Percentiles rank a stretch among this genome's conserved stretches.
phyloP scores from a whole-genome alignment of 2,888 invertebrate species.

The Cataglyphis albicans region DNA sequence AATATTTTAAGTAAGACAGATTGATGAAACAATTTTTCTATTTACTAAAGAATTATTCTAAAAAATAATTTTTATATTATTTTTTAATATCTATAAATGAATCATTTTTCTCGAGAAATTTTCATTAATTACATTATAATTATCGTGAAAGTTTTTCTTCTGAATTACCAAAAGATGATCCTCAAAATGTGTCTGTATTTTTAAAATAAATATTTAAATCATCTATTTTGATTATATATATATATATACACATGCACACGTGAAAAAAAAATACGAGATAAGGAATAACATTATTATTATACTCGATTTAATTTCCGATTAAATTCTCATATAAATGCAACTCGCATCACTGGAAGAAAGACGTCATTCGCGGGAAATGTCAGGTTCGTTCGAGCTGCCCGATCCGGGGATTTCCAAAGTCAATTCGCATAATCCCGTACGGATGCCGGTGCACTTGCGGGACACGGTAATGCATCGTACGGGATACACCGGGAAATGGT shows the following conservation, averaged over 20 bases:
- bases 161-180: background rate
- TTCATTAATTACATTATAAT: background rate
- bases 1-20: background rate
- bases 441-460: conserved; percentile 34
- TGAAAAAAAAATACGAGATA: background rate
- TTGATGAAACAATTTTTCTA: background rate
- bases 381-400: conserved; percentile 11
- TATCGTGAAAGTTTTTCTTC: background rate
- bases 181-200: background rate
- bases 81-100: background rate
- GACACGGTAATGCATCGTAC: conserved; percentile 37
- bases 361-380: conserved; percentile 22
- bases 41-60: background rate
- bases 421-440: conserved; percentile 45
- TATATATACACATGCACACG: background rate
- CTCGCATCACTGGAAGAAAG: background rate
- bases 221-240: background rate
- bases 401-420: conserved; percentile 20
- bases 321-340: background rate
- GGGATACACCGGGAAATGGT: conserved; percentile 7
- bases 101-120: background rate
- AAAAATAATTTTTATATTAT: background rate
- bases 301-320: conserved; percentile 20
- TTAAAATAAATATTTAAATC: background rate
- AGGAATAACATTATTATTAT: background rate